Evolutionary conservation across 2,888 invertebrate species (phyloP), one percentile per base, ranked within the genome.

Genomic region (Criorhina ranunculi): DNA sequence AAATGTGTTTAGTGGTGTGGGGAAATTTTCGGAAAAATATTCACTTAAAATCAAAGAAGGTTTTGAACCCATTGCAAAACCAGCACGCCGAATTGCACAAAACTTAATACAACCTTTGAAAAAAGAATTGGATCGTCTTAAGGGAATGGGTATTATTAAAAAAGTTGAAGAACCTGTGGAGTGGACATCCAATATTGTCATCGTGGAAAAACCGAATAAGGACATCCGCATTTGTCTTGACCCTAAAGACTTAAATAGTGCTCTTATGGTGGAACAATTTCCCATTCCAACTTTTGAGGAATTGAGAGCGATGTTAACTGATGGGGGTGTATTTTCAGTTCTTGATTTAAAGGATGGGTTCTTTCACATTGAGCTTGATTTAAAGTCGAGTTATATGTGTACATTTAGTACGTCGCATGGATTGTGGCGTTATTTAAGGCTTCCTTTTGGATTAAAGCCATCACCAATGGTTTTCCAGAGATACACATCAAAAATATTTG

Each of bases 271-370:
- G 31, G 60, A 67, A 29, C 46, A 62, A 29, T 72, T 31, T 51
- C 44, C 88, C n/a, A 70, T 57, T 11, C 69, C 69, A 7, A 79
- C 57, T 15, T 40, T 75, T 9, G 70, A 69, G 35, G 55, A 77
- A 8, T 33, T 82, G 17, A 72, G 66, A 24, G 51, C 75, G 8
- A 19, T 53, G 15, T 40, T 77, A 33, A 19, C 57, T 24, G 66
- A 49, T 31, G 59, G 51, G 69, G 57, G 19, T 11, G 37, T 70
- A n/a, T 77, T 62, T 72, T 51, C 70, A 12, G 75, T 69, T 44
- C 62, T 78, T 31, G 78, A 83, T 60, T 51, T 78, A 11, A 79
- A 85, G 19, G 78, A 85, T 60, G 83, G 82, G 7, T 78, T 64
- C 9, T 83, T 67, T 11, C 73, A 78, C 15, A 59, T n/a, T 60